Evolutionary conservation across 2,113 vertebrate species (phyloP).

Genomic region (Probosciger aterrimus): DNA sequence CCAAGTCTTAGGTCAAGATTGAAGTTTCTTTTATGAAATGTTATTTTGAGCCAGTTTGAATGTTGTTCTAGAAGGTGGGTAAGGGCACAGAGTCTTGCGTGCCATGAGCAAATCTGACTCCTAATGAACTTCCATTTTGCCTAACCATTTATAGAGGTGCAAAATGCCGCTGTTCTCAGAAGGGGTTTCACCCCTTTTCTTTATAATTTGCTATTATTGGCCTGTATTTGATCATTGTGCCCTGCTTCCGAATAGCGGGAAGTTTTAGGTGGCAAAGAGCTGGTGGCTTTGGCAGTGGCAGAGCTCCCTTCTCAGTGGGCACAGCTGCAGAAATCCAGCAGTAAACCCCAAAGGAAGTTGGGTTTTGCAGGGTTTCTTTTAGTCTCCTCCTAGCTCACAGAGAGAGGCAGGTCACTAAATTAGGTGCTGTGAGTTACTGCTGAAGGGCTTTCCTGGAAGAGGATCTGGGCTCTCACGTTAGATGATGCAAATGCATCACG

Average conservation of each 20-base stretch:
- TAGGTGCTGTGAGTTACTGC: not conserved
- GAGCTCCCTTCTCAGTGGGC: not conserved
- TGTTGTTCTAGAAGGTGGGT: not conserved
- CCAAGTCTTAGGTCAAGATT: not conserved
- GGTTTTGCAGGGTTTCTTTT: not conserved
- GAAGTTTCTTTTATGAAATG: not conserved
- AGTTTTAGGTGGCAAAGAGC: not conserved
- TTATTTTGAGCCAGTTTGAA: not conserved
- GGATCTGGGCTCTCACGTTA: not conserved
- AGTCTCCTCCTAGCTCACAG: not conserved
- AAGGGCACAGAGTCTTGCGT: not conserved
- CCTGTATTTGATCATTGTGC: too few relatives aligned
- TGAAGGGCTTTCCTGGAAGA: not conserved
- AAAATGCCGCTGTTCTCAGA: not conserved
- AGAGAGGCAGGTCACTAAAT: not conserved
- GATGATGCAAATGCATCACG: not conserved
- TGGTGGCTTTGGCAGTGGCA: not conserved
- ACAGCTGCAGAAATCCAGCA: not conserved
- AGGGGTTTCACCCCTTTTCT: not conserved
- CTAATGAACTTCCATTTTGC: not conserved
- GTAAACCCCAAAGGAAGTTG: not conserved
- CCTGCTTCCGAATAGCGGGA: not conserved
- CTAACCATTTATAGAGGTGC: accelerated
- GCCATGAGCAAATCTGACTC: not conserved
- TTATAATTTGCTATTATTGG: not conserved